Evolutionary conservation across 1,140 invertebrate genomes (phyloP).

Genomic region (Theocolax elegans): DNA sequence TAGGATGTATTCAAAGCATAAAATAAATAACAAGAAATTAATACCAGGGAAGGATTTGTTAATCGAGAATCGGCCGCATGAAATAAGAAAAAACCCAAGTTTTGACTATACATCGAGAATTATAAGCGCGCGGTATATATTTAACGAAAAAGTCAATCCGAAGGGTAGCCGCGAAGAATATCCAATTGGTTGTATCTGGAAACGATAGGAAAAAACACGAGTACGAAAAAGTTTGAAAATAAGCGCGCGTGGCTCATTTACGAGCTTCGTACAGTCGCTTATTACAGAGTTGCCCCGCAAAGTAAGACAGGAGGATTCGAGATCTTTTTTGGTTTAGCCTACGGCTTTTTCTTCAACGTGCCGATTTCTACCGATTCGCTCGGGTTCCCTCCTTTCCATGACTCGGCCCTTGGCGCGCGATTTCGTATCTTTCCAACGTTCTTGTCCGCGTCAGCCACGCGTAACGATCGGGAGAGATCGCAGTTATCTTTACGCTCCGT

Average conservation of each 20-base stretch:
- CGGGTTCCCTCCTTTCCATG: slow-evolving; percentile 9
- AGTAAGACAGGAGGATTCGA: neutral
- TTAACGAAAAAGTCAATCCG: no score
- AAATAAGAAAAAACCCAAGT: no score
- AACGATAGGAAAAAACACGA: no score
- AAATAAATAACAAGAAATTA: no score
- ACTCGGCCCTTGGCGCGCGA: slow-evolving; percentile 1
- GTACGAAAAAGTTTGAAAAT: no score
- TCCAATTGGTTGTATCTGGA: no score
- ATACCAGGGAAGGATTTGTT: no score
- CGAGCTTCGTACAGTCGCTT: slow-evolving; percentile 11
- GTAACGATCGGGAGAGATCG: slow-evolving; percentile 49
- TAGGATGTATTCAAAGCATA: no score
- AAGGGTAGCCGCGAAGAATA: no score
- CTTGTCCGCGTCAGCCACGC: slow-evolving; percentile 40
- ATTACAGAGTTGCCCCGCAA: slow-evolving; percentile 3
- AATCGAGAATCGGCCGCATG: no score
- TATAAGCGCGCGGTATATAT: no score
- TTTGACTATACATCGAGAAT: no score
- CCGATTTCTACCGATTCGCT: slow-evolving; percentile 30
- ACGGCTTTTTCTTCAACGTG: slow-evolving; percentile 7
- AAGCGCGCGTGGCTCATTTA: slow-evolving; percentile 20
- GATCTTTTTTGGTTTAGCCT: neutral
- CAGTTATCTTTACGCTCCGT: slow-evolving; percentile 49
- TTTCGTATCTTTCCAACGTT: slow-evolving; percentile 11